Conservation (phyloP, 1,140 invertebrate genomes). For the Vanessa tameamea region DNA sequence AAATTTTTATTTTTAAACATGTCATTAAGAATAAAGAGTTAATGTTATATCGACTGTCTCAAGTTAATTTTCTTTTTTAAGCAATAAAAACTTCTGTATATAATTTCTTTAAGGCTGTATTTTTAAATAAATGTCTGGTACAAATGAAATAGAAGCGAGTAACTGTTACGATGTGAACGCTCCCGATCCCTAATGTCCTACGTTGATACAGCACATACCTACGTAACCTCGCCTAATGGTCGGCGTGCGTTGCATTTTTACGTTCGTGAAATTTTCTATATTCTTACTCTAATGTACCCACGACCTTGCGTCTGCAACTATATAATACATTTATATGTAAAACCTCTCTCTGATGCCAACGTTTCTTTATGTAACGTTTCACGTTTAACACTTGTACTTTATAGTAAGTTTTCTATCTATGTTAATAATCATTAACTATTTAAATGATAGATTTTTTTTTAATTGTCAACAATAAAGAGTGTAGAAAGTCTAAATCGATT, state of each 20-base stretch:
- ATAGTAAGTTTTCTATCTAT: too few relatives aligned
- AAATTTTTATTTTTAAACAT: neutral
- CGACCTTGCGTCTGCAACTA: neutral
- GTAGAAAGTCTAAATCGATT: too few relatives aligned
- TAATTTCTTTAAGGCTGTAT: too few relatives aligned
- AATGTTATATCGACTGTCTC: slow-evolving; percentile 1
- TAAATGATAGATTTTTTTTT: too few relatives aligned
- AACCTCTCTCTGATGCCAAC: too few relatives aligned
- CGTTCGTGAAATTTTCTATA: slow-evolving; percentile 10
- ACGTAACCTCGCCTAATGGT: slow-evolving; percentile 44
- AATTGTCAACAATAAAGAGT: too few relatives aligned
- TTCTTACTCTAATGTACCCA: neutral
- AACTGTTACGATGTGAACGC: slow-evolving; percentile 4
- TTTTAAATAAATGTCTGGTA: too few relatives aligned
- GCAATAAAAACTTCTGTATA: too few relatives aligned
- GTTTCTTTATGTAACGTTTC: too few relatives aligned
- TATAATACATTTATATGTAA: too few relatives aligned
- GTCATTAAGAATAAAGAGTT: neutral
- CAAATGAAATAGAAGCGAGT: neutral
- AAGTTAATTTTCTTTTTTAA: neutral
- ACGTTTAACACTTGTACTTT: too few relatives aligned
- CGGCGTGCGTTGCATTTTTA: slow-evolving; percentile 43
- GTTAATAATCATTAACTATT: too few relatives aligned
- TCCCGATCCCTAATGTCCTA: slow-evolving; percentile 30
- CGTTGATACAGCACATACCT: slow-evolving; percentile 31